phyloP scores from a whole-genome alignment of 2,797 vertebrate genomes.

The Acridotheres tristis region DNA sequence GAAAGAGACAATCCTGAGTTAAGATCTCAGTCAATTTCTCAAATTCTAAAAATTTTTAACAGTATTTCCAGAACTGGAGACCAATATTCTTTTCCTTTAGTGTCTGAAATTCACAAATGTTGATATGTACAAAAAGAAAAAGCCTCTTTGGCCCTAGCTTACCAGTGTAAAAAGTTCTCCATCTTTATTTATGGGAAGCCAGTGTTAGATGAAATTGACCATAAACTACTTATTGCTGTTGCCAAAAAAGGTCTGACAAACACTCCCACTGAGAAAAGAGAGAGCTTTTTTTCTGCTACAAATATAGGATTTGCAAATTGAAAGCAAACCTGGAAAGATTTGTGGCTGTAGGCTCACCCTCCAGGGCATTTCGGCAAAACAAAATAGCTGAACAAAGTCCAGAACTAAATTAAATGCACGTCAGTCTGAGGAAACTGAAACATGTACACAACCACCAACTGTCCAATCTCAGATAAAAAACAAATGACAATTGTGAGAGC shows the following conservation, averaged over 20 bases:
- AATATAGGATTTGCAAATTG: constrained; percentile 49
- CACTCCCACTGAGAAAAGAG: constrained; percentile 8
- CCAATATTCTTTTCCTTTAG: neutral
- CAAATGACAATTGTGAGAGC: constrained; percentile 4
- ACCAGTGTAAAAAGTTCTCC: neutral
- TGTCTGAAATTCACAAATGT: neutral
- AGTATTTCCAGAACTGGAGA: neutral
- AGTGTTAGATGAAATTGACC: constrained; percentile 47
- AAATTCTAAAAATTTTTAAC: neutral
- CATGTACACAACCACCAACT: neutral
- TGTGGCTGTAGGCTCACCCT: neutral
- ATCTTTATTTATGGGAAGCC: constrained; percentile 31
- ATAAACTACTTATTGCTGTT: constrained; percentile 48
- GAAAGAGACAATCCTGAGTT: neutral
- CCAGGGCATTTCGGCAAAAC: neutral
- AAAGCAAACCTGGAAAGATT: constrained; percentile 50
- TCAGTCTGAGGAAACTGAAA: constrained; percentile 7
- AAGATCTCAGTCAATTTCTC: neutral
- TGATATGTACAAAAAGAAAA: neutral
- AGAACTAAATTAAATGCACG: constrained; percentile 34
- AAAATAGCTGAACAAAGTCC: constrained; percentile 35
- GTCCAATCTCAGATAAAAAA: neutral
- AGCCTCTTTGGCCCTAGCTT: neutral
- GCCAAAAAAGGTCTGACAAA: constrained; percentile 49
- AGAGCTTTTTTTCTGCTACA: neutral